A percentile compares a stretch with the other conserved stretches of the same genome.
phyloP scores from a whole-genome alignment of 2,797 vertebrate genomes.

The Pangasius djambal region DNA sequence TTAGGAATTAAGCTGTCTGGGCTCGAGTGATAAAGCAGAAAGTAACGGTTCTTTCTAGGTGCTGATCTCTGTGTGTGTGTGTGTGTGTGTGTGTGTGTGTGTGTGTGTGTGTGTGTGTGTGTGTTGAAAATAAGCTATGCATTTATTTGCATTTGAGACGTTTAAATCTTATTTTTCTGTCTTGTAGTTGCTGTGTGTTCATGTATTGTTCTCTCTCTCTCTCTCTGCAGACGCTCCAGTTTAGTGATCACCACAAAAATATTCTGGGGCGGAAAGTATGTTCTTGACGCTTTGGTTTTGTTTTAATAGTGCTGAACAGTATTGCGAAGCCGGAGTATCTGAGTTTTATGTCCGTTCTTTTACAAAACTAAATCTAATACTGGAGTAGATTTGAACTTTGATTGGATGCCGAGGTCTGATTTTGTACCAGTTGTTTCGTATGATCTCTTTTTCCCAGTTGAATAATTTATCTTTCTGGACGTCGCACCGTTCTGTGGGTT shows the following conservation, averaged over 20 bases:
- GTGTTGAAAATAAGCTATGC: slow-evolving; percentile 27
- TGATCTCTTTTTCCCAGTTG: neutral
- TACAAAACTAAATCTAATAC: neutral
- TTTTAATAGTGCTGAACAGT: neutral
- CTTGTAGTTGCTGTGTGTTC: slow-evolving; percentile 22
- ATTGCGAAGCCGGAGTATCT: no score
- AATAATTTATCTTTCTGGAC: neutral
- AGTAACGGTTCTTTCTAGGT: slow-evolving; percentile 30
- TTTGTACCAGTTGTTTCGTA: neutral
- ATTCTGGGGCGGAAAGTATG: slow-evolving; percentile 99
- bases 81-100: slow-evolving; percentile 30
- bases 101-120: slow-evolving; percentile 43
- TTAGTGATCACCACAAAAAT: slow-evolving; percentile 99
- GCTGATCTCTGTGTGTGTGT: slow-evolving; percentile 23
- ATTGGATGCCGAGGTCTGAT: neutral
- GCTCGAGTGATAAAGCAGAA: slow-evolving; percentile 29
- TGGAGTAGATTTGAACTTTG: neutral
- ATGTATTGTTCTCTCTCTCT: neutral
- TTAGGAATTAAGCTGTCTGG: slow-evolving; percentile 5
- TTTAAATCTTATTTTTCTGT: slow-evolving; percentile 50
- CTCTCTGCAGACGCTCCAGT: slow-evolving; percentile 87
- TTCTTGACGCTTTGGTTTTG: slow-evolving; percentile 55
- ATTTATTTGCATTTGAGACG: slow-evolving; percentile 31
- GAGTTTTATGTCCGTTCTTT: neutral
- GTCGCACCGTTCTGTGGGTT: neutral